Percentiles rank a stretch among this genome's conserved stretches.
Conservation (phyloP, 1,140 invertebrate genomes). For the Radopholus similis region DNA sequence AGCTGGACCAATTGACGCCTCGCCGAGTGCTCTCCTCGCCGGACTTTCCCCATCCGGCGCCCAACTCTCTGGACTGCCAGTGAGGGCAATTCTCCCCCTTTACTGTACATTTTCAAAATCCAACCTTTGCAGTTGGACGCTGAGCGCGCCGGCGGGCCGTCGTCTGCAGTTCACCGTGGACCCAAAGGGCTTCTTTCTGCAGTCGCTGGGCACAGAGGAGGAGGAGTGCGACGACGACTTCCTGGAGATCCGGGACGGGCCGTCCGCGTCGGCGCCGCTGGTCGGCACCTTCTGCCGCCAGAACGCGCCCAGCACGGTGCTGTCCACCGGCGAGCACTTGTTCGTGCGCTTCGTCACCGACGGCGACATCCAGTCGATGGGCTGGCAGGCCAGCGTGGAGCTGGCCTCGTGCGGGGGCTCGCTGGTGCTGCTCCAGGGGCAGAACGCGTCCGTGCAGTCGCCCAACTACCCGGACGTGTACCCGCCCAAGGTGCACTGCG, state of each 20-base stretch:
- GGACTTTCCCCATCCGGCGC: slow-evolving; percentile 35
- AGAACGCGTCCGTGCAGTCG: slow-evolving; percentile 35
- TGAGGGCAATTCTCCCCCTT: slow-evolving; percentile 9
- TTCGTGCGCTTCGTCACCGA: slow-evolving; percentile 45
- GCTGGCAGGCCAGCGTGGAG: slow-evolving; percentile 46
- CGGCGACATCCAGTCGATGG: slow-evolving; percentile 21
- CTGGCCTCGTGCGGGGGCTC: slow-evolving; percentile 53
- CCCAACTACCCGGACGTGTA: slow-evolving; percentile 53
- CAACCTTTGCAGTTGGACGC: slow-evolving; percentile 46
- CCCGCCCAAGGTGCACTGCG: slow-evolving; percentile 36
- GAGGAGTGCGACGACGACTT: slow-evolving; percentile 39
- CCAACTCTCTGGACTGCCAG: slow-evolving; percentile 12
- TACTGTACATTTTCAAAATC: slow-evolving; percentile 20
- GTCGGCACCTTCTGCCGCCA: slow-evolving; percentile 45
- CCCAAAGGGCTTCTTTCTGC: slow-evolving; percentile 35
- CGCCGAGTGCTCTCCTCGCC: slow-evolving; percentile 31
- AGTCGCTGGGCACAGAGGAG: slow-evolving; percentile 5
- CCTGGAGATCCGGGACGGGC: slow-evolving; percentile 50
- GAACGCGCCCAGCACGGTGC: slow-evolving; percentile 44
- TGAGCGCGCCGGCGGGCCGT: slow-evolving; percentile 48
- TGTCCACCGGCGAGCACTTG: slow-evolving; percentile 50
- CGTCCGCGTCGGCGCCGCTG: slow-evolving; percentile 37
- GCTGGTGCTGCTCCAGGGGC: slow-evolving; percentile 26
- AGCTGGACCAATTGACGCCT: slow-evolving; percentile 42
- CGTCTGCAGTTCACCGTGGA: slow-evolving; percentile 54